Conservation (phyloP, 2,113 vertebrate species). For the Potamarius usumacintae region DNA sequence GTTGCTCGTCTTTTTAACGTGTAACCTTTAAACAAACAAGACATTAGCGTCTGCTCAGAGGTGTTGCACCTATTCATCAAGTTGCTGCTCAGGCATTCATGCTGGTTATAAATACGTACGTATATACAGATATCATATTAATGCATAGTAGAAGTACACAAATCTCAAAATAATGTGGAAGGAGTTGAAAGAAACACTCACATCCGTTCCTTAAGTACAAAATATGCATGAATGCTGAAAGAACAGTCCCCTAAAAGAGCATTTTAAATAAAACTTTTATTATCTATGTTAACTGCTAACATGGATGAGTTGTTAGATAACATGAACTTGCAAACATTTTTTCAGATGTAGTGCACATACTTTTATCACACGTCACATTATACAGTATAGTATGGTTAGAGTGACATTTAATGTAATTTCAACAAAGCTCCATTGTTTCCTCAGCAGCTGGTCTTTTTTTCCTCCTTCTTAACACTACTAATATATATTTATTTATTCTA, state of each 20-base stretch:
- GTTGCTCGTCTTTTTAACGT: conserved; percentile 29
- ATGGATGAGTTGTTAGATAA: background rate
- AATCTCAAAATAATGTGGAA: background rate
- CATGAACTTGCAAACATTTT: background rate
- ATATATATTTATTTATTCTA: background rate
- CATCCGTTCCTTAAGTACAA: too few species aligned
- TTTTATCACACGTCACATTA: background rate
- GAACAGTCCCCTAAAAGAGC: background rate
- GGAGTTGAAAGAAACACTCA: background rate
- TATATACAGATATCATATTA: background rate
- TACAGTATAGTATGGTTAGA: background rate
- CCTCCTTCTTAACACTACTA: background rate
- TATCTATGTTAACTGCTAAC: background rate
- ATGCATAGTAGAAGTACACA: too few species aligned
- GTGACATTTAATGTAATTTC: background rate
- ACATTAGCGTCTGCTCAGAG: background rate
- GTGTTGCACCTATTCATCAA: background rate
- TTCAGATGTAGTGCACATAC: background rate
- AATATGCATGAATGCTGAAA: background rate
- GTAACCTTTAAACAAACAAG: conserved; percentile 14
- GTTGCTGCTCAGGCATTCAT: background rate
- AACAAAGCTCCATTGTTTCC: background rate
- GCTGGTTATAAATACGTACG: background rate
- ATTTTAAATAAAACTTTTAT: background rate
- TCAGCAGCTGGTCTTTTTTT: background rate